phyloP scores from a whole-genome alignment of 1,140 invertebrate species.

The Micrasema longulum region DNA sequence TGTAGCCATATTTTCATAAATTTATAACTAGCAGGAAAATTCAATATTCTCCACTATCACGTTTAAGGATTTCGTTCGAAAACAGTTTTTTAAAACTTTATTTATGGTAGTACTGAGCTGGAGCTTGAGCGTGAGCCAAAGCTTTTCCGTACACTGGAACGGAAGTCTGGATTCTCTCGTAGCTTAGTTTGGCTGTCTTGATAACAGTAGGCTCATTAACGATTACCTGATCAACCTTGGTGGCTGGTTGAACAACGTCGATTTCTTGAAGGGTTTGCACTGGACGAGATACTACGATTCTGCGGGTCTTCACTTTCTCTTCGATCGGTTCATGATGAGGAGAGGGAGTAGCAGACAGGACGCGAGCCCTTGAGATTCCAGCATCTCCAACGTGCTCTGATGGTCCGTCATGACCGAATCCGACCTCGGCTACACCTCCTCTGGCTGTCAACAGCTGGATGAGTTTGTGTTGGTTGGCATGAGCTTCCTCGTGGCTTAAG shows the following conservation, averaged over 20 bases:
- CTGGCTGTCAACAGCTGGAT: constrained; percentile 67
- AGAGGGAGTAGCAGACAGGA: constrained; percentile 71
- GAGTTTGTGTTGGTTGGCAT: constrained; percentile 66
- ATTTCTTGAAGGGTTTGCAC: constrained; percentile 72
- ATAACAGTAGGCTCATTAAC: constrained; percentile 51
- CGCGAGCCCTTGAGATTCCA: constrained; percentile 63
- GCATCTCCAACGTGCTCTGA: constrained; percentile 58
- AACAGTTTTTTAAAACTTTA: no score
- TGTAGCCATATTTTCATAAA: no score
- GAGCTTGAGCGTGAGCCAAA: constrained; percentile 47
- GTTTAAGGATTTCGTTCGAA: no score
- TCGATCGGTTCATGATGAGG: constrained; percentile 65
- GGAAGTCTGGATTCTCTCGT: constrained; percentile 48
- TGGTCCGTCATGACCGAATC: constrained; percentile 58
- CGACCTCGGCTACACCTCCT: constrained; percentile 65
- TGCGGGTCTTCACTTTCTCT: constrained; percentile 71
- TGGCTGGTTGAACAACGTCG: constrained; percentile 62
- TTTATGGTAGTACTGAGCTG: constrained; percentile 51
- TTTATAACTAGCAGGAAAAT: no score
- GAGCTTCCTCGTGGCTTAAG: constrained; percentile 58
- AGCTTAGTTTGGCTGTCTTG: constrained; percentile 50
- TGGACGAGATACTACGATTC: constrained; percentile 73
- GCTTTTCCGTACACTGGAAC: constrained; percentile 53
- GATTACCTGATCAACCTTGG: constrained; percentile 49
- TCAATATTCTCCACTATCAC: no score